Evolutionary conservation across 1,140 invertebrate genomes (phyloP).

Genomic region (Leptopilina clavipes): DNA sequence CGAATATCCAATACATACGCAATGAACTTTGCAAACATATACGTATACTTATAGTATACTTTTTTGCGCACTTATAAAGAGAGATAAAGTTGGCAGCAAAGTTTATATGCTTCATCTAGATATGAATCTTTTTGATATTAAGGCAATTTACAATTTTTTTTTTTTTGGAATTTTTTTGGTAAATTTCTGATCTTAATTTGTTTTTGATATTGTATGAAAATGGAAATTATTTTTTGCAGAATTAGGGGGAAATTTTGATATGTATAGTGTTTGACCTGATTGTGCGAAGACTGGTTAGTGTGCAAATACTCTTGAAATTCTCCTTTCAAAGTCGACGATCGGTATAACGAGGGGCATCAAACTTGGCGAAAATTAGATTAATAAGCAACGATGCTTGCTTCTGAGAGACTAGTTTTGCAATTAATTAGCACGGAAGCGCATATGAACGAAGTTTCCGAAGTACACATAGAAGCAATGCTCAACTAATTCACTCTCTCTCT

Average conservation of each 20-base stretch:
- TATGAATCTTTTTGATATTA: too few species aligned
- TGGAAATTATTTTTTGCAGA: too few species aligned
- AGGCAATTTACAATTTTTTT: too few species aligned
- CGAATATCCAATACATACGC: slow-evolving; percentile 47
- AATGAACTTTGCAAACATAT: slow-evolving; percentile 45
- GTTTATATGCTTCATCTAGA: too few species aligned
- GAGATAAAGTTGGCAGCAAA: too few species aligned
- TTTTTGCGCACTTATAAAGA: too few species aligned
- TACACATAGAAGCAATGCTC: slow-evolving; percentile 3
- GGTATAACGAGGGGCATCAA: slow-evolving; percentile 25
- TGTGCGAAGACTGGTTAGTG: background rate
- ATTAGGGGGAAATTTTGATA: background rate
- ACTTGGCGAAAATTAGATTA: slow-evolving; percentile 34
- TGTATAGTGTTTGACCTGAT: background rate
- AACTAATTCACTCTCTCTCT: slow-evolving; percentile 15
- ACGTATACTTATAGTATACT: too few species aligned
- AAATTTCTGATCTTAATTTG: too few species aligned
- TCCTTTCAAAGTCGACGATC: slow-evolving; percentile 23
- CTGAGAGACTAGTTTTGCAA: slow-evolving; percentile 20
- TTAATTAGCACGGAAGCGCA: slow-evolving; percentile 31
- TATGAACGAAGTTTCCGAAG: slow-evolving; percentile 20
- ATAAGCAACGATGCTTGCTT: slow-evolving; percentile 26
- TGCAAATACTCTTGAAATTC: background rate
- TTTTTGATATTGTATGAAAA: too few species aligned
- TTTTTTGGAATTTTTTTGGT: too few species aligned